A percentile compares a stretch with the other conserved stretches of the same genome.
phyloP scores from a whole-genome alignment of 2,797 vertebrate genomes.

The Telmatherina bonti region DNA sequence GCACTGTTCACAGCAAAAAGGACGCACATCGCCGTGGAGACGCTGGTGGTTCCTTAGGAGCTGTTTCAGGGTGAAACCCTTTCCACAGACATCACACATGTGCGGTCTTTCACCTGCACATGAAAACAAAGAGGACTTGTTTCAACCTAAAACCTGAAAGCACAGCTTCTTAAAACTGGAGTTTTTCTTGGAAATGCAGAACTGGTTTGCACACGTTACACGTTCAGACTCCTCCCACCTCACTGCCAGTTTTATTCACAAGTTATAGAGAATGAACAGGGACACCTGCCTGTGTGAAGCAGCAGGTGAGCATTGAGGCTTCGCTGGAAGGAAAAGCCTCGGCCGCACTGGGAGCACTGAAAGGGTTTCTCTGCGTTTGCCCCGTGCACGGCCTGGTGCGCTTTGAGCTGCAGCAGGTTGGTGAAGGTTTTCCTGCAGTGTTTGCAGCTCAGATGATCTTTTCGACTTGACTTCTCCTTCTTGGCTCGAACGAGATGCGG shows the following conservation, averaged over 20 bases:
- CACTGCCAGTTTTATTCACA: too few species aligned
- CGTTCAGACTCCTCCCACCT: too few species aligned
- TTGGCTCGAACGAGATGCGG: slow-evolving; percentile 24
- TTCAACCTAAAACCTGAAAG: too few species aligned
- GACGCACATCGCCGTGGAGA: slow-evolving; percentile 78
- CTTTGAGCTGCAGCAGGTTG: slow-evolving; percentile 73
- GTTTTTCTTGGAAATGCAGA: too few species aligned
- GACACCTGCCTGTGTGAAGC: slow-evolving; percentile 74
- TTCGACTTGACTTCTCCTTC: slow-evolving; percentile 29
- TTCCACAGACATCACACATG: slow-evolving; percentile 76
- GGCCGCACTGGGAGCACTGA: slow-evolving; percentile 70
- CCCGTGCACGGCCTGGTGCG: slow-evolving; percentile 69
- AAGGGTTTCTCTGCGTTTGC: slow-evolving; percentile 64
- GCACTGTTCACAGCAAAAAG: slow-evolving; percentile 81
- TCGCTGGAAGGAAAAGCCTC: slow-evolving; percentile 72
- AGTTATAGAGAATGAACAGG: too few species aligned
- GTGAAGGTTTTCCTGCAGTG: slow-evolving; percentile 75
- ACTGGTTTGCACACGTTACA: too few species aligned
- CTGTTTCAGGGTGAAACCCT: slow-evolving; percentile 75
- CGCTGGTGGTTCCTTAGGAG: slow-evolving; percentile 79
- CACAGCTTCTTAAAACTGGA: too few species aligned
- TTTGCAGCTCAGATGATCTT: slow-evolving; percentile 71
- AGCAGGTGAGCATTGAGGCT: slow-evolving; percentile 75
- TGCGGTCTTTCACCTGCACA: slow-evolving; percentile 72
- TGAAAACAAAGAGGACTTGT: background rate